Percentiles rank a stretch among this genome's conserved stretches.
Conservation (phyloP, 1,140 invertebrate species). For the Drosophila ohnishii region DNA sequence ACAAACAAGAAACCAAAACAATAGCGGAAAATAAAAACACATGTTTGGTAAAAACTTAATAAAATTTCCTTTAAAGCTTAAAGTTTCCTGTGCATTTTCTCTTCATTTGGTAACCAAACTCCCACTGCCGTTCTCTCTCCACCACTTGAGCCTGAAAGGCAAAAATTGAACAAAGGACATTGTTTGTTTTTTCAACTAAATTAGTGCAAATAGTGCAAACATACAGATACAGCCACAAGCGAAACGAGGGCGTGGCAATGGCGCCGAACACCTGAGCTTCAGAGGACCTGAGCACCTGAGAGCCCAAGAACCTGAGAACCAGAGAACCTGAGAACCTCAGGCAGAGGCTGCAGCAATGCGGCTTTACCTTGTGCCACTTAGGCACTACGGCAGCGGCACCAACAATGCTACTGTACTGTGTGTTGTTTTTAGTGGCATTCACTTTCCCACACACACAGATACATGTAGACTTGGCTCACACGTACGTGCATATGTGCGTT, state of each 20-base stretch:
- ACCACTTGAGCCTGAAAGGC: slow-evolving; percentile 66
- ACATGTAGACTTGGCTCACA: slow-evolving; percentile 8
- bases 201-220: slow-evolving; percentile 78
- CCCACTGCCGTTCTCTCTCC: slow-evolving; percentile 21
- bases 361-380: slow-evolving; percentile 80
- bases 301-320: slow-evolving; percentile 17
- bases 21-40: not conserved
- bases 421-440: slow-evolving; percentile 61
- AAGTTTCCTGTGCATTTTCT: slow-evolving; percentile 9
- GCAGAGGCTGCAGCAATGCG: slow-evolving; percentile 52
- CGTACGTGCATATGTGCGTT: slow-evolving; percentile 16
- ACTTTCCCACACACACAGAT: slow-evolving; percentile 47
- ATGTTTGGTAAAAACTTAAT: not conserved
- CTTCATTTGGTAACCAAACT: slow-evolving; percentile 14
- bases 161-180: slow-evolving; percentile 80
- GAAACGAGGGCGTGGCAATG: slow-evolving; percentile 53
- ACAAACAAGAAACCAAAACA: not conserved
- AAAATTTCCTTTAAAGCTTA: not conserved
- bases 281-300: slow-evolving; percentile 2
- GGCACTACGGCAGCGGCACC: slow-evolving; percentile 48
- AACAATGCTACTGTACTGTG: slow-evolving; percentile 42
- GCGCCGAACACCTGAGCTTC: slow-evolving; percentile 29
- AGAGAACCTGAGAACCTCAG: slow-evolving; percentile 30
- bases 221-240: slow-evolving; percentile 38
- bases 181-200: slow-evolving; percentile 82